A percentile compares a stretch with the other conserved stretches of the same genome.
Evolutionary conservation across 2,113 vertebrate genomes (phyloP).

Genomic region (Pangasianodon hypophthalmus): DNA sequence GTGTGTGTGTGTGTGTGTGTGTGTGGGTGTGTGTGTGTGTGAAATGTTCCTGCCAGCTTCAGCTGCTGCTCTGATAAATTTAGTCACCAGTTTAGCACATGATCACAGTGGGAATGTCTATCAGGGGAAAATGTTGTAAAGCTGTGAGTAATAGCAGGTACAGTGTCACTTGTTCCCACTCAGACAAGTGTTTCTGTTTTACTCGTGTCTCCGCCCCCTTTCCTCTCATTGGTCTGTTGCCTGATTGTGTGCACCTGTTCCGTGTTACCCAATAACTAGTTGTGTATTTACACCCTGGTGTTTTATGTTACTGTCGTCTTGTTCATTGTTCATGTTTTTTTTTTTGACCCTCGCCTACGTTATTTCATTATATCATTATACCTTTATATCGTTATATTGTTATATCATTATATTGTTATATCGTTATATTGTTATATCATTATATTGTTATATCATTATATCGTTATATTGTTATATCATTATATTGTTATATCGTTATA

Average conservation of each 20-base stretch:
- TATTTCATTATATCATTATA: neutral
- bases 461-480: too few relatives aligned
- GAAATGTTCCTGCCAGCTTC: conserved; percentile 49
- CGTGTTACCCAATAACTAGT: neutral
- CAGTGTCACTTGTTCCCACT: neutral
- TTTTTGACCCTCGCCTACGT: neutral
- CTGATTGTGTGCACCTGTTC: neutral
- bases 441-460: too few relatives aligned
- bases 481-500: too few relatives aligned
- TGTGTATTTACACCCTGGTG: neutral
- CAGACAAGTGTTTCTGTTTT: neutral
- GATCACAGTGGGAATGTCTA: conserved; percentile 59
- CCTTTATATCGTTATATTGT: neutral
- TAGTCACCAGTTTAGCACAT: conserved; percentile 56
- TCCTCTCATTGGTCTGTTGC: neutral
- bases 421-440: too few relatives aligned
- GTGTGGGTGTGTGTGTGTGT: conserved; percentile 15
- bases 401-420: too few relatives aligned
- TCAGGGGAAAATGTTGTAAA: conserved; percentile 57
- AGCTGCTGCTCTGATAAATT: conserved; percentile 61
- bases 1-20: neutral
- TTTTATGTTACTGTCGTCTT: neutral
- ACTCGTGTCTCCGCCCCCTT: neutral
- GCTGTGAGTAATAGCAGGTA: conserved; percentile 47
- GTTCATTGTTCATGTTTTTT: neutral